phyloP scores from a whole-genome alignment of 2,888 invertebrate genomes.

The Caenorhabditis doughertyi region DNA sequence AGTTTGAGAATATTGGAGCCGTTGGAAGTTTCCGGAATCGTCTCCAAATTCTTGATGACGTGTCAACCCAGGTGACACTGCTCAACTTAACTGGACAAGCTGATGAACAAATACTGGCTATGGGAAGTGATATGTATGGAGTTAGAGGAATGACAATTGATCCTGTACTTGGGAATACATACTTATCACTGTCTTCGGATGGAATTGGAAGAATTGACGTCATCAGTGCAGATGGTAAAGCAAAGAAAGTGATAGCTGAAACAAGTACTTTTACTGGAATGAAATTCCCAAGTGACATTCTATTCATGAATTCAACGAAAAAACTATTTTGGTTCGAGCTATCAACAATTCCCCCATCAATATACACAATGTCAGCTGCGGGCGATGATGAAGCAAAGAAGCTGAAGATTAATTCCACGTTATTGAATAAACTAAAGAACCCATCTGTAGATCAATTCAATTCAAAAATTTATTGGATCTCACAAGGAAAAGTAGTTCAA shows the following conservation, averaged over 20 bases:
- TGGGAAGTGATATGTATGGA: constrained; percentile 41
- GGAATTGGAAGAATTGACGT: constrained; percentile 41
- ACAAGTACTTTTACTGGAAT: constrained; percentile 2
- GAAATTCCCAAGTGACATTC: constrained; percentile 35
- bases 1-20: constrained; percentile 40
- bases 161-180: constrained; percentile 45
- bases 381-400: constrained; percentile 6
- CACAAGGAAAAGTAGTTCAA: constrained; percentile 29
- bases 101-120: constrained; percentile 34
- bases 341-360: constrained; percentile 7
- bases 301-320: constrained; percentile 33
- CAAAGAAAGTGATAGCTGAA: constrained; percentile 16
- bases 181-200: constrained; percentile 22
- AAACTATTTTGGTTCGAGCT: constrained; percentile 49
- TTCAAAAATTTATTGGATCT: constrained; percentile 35
- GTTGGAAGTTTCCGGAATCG: constrained; percentile 36
- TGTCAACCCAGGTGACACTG: not conserved
- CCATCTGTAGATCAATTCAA: constrained; percentile 38
- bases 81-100: constrained; percentile 43
- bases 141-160: constrained; percentile 52
- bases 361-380: constrained; percentile 34
- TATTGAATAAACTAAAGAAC: constrained; percentile 37
- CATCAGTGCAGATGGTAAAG: constrained; percentile 44
- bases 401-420: constrained; percentile 36
- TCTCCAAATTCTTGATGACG: constrained; percentile 31